Evolutionary conservation across 2,113 vertebrate genomes (phyloP), one percentile per base, ranked within the genome.

Genomic region (Vidua chalybeata): DNA sequence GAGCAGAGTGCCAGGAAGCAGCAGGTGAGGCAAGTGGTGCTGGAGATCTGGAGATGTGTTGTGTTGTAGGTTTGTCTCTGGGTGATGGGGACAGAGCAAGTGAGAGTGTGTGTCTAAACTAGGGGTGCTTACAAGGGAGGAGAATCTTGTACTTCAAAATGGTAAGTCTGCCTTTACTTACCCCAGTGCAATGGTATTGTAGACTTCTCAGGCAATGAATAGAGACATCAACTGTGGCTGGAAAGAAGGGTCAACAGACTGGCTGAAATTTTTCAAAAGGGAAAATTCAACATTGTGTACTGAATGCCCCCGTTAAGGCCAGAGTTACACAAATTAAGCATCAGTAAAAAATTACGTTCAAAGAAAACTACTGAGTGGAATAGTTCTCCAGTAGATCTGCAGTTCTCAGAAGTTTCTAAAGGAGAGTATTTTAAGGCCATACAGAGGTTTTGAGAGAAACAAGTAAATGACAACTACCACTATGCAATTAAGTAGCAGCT

Each of bases 1-100:
- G 98, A 98, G 55, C 97, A 97, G 48, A 98, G 94, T 2, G 77
- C 98, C 43, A 98, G 99, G 19, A 99, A 98, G 82, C 97, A 99
- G 76, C 99, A 99, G 99, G 99, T 99, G 93, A 97, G 96, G 67
- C 52, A 1, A 4, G 17, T 1, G 39, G 3, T 18, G 20, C 17
- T 31, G 90, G 92, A 72, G 31, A 22, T 45, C 41, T 51, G 82
- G 51, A 22, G 51, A 22, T 48, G 4, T n/a, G 28, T 15, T 30
- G 4, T n/a, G 21, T 5, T 51, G 24, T 10, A 6, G 24, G 1
- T 54, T n/a, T 56, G 22, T 28, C 39, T 89, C 19, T 33, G 59
- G 51, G 56, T 54, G 67, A 22, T 1, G 2, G 35, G 28, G 63
- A 7, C 19, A 20, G 67, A 35, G 63, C 54, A 35, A 31, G 33